A percentile compares a stretch with the other conserved stretches of the same genome.
Conservation (phyloP, 2,888 invertebrate species). For the Tenthredo amoena region DNA sequence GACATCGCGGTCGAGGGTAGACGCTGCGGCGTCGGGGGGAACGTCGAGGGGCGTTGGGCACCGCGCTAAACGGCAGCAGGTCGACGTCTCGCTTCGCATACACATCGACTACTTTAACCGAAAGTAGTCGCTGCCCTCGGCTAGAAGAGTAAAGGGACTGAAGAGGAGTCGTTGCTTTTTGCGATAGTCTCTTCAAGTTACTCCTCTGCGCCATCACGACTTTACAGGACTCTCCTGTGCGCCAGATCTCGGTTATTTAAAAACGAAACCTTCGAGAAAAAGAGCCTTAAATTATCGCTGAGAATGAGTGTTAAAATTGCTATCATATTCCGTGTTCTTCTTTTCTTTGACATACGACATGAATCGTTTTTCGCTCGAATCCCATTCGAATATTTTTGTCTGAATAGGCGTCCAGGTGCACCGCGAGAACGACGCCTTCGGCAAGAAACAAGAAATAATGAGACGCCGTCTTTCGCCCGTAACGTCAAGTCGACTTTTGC, state of each 20-base stretch:
- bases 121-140: conserved; percentile 27
- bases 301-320: not conserved
- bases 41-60: conserved; percentile 42
- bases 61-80: conserved; percentile 53
- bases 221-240: conserved; percentile 10
- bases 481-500: conserved; percentile 25
- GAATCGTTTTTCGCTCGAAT: conserved; percentile 1
- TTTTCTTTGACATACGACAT: too few species aligned
- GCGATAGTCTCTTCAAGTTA: conserved; percentile 39
- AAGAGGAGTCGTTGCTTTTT: conserved; percentile 37
- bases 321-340: not conserved
- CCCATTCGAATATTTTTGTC: not conserved
- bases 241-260: conserved; percentile 30
- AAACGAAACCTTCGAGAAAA: not conserved
- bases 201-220: not conserved
- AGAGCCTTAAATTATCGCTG: not conserved
- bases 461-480: not conserved
- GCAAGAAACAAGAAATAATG: not conserved
- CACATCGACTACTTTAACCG: conserved; percentile 54
- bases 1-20: conserved; percentile 50
- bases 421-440: not conserved
- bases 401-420: conserved; percentile 5
- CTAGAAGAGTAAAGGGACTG: conserved; percentile 34
- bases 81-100: conserved; percentile 51
- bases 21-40: not conserved